Evolutionary conservation across 2,797 vertebrate genomes (phyloP).

Genomic region (Anisognathus igniventris): DNA sequence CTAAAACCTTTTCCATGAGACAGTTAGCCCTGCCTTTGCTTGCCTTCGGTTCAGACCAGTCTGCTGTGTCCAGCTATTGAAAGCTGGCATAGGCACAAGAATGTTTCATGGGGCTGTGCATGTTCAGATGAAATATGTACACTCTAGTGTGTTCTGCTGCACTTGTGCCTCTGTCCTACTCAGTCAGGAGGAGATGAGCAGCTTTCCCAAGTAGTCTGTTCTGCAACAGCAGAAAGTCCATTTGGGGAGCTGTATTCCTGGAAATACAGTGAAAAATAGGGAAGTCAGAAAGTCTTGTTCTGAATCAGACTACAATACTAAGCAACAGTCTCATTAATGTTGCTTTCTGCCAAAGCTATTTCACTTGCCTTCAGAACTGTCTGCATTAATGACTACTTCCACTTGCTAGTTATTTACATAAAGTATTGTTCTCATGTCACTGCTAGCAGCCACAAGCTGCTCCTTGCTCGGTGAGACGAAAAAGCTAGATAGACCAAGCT

Average conservation of each 20-base stretch:
- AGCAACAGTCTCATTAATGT: neutral
- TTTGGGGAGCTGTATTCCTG: neutral
- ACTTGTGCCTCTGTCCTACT: neutral
- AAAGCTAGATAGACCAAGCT: neutral
- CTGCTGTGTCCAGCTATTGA: neutral
- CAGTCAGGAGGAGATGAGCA: neutral
- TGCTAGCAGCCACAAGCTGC: neutral
- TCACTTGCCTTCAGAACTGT: constrained; percentile 20
- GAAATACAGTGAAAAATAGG: neutral
- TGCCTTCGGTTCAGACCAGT: neutral
- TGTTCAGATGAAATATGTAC: neutral
- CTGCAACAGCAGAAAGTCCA: neutral
- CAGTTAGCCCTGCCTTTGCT: neutral
- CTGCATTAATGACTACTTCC: constrained; percentile 43
- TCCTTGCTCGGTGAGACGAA: neutral
- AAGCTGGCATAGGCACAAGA: neutral
- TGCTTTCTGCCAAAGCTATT: neutral
- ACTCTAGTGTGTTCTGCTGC: neutral
- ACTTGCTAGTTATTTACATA: constrained; percentile 45
- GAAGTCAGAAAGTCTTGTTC: neutral
- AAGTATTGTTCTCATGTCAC: constrained; percentile 49
- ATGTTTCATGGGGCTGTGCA: neutral
- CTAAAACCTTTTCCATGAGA: neutral
- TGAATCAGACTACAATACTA: neutral
- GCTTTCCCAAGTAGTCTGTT: neutral